Evolutionary conservation across 1,140 invertebrate species (phyloP).

Genomic region (Bombus breviceps): DNA sequence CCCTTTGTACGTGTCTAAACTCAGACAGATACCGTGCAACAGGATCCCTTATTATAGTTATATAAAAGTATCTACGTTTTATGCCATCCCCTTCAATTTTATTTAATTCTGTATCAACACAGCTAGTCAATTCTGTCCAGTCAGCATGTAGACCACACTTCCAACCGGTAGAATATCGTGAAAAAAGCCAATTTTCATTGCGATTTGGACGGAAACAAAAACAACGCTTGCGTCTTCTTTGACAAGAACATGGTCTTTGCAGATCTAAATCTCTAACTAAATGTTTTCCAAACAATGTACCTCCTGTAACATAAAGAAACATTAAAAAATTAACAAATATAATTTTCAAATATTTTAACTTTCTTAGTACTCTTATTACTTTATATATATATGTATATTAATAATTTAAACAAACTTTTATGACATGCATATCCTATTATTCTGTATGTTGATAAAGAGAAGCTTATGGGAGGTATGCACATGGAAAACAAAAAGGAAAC

Average conservation of each 20-base stretch:
- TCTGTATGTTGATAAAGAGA: constrained; percentile 19
- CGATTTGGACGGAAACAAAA: constrained; percentile 95
- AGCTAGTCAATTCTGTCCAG: constrained; percentile 97
- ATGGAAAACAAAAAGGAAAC: constrained; percentile 43
- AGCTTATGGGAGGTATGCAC: constrained; percentile 32
- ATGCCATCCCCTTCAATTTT: constrained; percentile 91
- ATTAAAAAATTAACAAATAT: background rate
- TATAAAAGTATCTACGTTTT: constrained; percentile 96
- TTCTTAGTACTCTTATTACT: background rate
- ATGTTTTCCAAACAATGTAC: constrained; percentile 97
- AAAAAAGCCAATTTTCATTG: constrained; percentile 98
- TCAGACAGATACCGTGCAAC: constrained; percentile 95
- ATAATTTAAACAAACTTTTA: constrained; percentile 6
- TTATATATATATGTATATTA: background rate
- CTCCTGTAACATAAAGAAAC: constrained; percentile 82
- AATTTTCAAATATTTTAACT: background rate
- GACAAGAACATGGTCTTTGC: constrained; percentile 93
- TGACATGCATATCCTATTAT: constrained; percentile 4
- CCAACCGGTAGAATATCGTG: constrained; percentile 99
- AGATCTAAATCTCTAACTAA: constrained; percentile 96
- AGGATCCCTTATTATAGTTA: constrained; percentile 96
- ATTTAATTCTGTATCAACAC: constrained; percentile 94
- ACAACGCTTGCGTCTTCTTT: constrained; percentile 92
- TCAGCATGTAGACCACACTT: constrained; percentile 99
- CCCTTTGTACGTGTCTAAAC: constrained; percentile 97